Evolutionary conservation across 1,140 invertebrate species (phyloP).

Genomic region (Aphaenogaster rudis): DNA sequence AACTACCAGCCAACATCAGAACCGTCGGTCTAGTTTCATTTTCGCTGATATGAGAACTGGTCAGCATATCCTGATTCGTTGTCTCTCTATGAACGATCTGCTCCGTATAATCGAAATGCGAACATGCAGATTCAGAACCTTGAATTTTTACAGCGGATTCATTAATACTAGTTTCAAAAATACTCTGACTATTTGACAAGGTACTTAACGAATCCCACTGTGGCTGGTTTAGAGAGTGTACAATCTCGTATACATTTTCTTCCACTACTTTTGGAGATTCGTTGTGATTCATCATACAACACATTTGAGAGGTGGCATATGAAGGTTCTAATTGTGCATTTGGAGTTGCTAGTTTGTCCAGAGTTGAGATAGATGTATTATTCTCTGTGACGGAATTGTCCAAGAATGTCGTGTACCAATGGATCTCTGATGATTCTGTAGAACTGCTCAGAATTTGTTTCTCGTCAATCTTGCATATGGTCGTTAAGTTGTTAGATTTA

Average conservation of each 20-base stretch:
- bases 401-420: constrained; percentile 41
- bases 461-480: constrained; percentile 51
- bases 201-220: constrained; percentile 50
- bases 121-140: constrained; percentile 38
- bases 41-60: constrained; percentile 75
- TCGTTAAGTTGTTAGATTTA: constrained; percentile 69
- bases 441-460: constrained; percentile 23
- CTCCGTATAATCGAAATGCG: background rate
- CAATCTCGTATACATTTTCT: constrained; percentile 32
- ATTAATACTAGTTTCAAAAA: constrained; percentile 33
- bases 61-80: background rate
- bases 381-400: constrained; percentile 3
- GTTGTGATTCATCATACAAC: constrained; percentile 32
- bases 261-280: constrained; percentile 50
- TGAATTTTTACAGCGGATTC: background rate
- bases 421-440: constrained; percentile 23
- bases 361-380: constrained; percentile 9
- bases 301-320: constrained; percentile 3
- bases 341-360: constrained; percentile 3
- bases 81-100: background rate
- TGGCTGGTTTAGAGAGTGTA: constrained; percentile 1
- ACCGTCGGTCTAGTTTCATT: constrained; percentile 88
- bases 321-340: constrained; percentile 26
- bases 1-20: constrained; percentile 86
- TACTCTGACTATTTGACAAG: constrained; percentile 29